Conservation (phyloP, 1,140 invertebrate species). For the Glossosoma conforme region DNA sequence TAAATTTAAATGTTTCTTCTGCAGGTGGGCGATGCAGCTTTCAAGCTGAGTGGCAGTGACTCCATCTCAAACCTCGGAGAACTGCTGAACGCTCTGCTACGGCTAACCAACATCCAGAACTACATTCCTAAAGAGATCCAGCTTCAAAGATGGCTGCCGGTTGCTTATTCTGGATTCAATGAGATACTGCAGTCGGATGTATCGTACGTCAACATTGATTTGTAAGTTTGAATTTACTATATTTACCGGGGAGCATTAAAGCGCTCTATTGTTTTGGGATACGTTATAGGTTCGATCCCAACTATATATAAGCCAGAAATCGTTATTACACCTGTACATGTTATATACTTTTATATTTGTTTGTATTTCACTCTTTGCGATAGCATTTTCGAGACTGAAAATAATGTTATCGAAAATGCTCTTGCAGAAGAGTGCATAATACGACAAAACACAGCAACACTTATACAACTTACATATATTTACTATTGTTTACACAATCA, state of each 20-base stretch:
- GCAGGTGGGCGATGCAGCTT: slow-evolving; percentile 40
- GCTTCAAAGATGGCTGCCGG: slow-evolving; percentile 16
- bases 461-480: too few relatives aligned
- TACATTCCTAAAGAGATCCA: slow-evolving; percentile 48
- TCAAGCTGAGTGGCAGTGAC: slow-evolving; percentile 38
- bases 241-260: slow-evolving; percentile 15
- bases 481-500: slow-evolving; percentile 1
- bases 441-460: too few relatives aligned
- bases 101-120: slow-evolving; percentile 44
- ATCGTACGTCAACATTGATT: slow-evolving; percentile 39
- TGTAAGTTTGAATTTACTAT: slow-evolving; percentile 41
- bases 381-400: too few relatives aligned
- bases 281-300: too few relatives aligned
- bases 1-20: too few relatives aligned
- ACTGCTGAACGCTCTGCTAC: slow-evolving; percentile 42
- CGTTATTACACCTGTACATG: too few relatives aligned
- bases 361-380: too few relatives aligned
- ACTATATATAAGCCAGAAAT: too few relatives aligned
- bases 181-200: slow-evolving; percentile 31
- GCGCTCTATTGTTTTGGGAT: neutral
- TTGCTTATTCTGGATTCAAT: slow-evolving; percentile 24
- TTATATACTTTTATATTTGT: too few relatives aligned
- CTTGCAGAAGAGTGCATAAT: too few relatives aligned
- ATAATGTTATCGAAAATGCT: too few relatives aligned
- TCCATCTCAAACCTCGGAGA: slow-evolving; percentile 35